A percentile compares a stretch with the other conserved stretches of the same genome.
Evolutionary conservation across 2,113 vertebrate species (phyloP).

Genomic region (Xenus cinereus): DNA sequence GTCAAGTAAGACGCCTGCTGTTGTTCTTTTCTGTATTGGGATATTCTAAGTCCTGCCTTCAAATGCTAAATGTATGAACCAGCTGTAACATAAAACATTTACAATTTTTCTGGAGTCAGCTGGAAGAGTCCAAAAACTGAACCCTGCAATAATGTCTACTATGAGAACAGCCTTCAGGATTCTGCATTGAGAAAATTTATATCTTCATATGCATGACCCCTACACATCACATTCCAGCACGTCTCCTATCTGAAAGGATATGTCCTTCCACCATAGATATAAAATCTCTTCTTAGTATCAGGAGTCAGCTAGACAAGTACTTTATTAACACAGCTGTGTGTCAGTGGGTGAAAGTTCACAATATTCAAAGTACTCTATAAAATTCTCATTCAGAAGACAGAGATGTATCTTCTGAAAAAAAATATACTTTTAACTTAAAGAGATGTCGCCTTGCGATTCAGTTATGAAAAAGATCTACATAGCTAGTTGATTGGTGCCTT

Average conservation of each 20-base stretch:
- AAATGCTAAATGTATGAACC: not conserved
- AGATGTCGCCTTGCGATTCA: not conserved
- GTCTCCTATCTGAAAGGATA: not conserved
- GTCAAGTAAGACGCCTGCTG: not conserved
- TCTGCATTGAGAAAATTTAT: not conserved
- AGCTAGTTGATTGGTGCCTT: not conserved
- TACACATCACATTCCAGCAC: not conserved
- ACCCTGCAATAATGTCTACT: not conserved
- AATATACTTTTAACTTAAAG: not conserved
- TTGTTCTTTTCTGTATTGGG: not conserved
- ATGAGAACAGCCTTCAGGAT: not conserved
- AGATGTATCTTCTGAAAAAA: not conserved
- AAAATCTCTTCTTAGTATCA: not conserved
- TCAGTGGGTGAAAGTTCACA: not conserved
- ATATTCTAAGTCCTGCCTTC: not conserved
- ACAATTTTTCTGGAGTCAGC: not conserved
- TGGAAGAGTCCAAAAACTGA: not conserved
- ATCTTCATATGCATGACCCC: rapidly evolving
- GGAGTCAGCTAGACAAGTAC: not conserved
- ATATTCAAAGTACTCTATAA: not conserved
- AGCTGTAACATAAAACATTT: not conserved
- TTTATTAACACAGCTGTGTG: not conserved
- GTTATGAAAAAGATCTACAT: not conserved
- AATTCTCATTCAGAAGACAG: not conserved
- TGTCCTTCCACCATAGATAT: not conserved